Conservation (phyloP, 2,113 vertebrate genomes). For the Falcunculus frontatus region DNA sequence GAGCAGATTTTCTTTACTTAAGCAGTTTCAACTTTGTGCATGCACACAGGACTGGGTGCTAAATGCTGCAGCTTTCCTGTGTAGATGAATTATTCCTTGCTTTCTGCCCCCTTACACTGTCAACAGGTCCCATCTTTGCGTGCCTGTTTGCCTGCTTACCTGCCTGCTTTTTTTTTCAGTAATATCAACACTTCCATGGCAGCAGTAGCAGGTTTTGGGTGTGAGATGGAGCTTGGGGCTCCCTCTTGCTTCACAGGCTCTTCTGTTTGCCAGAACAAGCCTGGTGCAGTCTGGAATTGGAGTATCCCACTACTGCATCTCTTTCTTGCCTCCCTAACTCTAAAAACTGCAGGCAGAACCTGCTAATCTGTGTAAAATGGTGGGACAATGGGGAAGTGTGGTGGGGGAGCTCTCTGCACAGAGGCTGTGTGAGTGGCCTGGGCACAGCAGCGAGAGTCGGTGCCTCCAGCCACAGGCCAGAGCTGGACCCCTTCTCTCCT, state of each 20-base stretch:
- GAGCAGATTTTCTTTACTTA: neutral
- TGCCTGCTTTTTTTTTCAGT: neutral
- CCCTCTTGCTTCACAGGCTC: neutral
- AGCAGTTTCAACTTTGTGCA: neutral
- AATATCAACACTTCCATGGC: neutral
- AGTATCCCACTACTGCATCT: neutral
- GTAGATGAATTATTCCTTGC: neutral
- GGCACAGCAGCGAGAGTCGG: rapidly evolving
- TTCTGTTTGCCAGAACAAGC: neutral
- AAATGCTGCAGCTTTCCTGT: neutral
- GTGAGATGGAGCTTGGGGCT: neutral
- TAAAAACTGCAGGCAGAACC: neutral
- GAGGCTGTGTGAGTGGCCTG: too few species aligned
- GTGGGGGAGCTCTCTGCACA: neutral
- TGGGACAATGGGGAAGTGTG: neutral
- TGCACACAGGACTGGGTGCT: neutral
- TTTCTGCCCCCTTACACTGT: neutral
- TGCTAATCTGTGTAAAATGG: rapidly evolving
- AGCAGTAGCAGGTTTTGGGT: neutral
- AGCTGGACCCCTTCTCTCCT: neutral
- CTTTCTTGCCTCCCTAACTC: neutral
- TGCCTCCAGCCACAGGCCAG: neutral
- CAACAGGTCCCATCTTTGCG: neutral
- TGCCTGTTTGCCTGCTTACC: neutral
- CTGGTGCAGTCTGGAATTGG: neutral